Base-by-base conservation (phyloP, 2,113 vertebrate genomes). In the Toxostoma redivivum region DNA sequence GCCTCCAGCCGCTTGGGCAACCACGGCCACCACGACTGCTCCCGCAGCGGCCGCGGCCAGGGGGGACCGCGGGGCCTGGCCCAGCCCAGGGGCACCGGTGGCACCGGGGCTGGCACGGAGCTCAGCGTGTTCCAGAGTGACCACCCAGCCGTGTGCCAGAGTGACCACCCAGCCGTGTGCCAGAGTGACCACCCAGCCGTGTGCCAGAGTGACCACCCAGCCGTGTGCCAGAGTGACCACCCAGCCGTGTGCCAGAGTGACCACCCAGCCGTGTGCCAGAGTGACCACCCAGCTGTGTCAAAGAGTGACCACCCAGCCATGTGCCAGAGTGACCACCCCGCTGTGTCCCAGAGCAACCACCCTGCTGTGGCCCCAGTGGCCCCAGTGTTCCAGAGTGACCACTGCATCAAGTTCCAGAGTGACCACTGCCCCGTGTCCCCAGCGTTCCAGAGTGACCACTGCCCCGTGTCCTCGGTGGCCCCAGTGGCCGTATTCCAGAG, bases 1-100 rank as follows among this genome's bases (percentile, higher is more conserved):
- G 98, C 98, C 50, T 99, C 99, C 72, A 97, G 98, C 81, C 98
- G 98, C n/a, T 97, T 98, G 40, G 94, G 95, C 78, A 95, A 97
- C 86, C 93, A 93, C 7, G 67, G 91, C n/a, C 82, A 96, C 97
- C 98, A 98, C 4, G 99, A 99, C 78, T 91, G 98, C 15, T 98
- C 98, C 10, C 97, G 98, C 70, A 91, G 97, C 11, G 96, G 98
- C 22, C 98, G 89, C 57, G 56, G 40, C 31, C 94, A 53, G 9
- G 37, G 64, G 4, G 54, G 67, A 8, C 12, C 77, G 27, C 92
- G 11, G 57, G 70, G 9, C 11, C 38, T 38, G 21, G 37, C 70
- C 66, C 69, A 40, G 51, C 81, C 70, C 4, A 17, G 15, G 0
- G 79, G 22, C 9, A 48, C 17, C 19, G 0, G 50, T 1, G 1